A percentile compares a stretch with the other conserved stretches of the same genome.
phyloP scores from a whole-genome alignment of 2,113 vertebrate genomes.

The Bombycilla garrulus region DNA sequence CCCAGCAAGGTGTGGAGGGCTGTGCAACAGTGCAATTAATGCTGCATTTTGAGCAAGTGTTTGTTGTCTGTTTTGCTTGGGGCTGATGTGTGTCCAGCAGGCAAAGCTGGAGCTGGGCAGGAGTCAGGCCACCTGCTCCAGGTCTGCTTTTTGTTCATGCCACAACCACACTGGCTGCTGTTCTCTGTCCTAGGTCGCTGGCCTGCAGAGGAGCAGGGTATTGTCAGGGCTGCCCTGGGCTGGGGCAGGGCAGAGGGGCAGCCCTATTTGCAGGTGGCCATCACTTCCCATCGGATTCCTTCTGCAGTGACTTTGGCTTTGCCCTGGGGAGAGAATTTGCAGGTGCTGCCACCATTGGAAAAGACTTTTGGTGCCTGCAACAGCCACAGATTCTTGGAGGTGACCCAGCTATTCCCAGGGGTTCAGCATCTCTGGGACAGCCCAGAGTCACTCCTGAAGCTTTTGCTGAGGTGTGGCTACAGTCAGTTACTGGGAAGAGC shows the following conservation, averaged over 20 bases:
- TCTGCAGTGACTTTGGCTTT: background rate
- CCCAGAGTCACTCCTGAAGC: background rate
- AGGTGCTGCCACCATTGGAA: background rate
- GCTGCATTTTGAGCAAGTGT: background rate
- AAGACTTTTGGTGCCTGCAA: background rate
- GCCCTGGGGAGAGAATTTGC: background rate
- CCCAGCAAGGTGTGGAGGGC: background rate
- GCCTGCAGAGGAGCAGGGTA: background rate
- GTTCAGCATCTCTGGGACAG: background rate
- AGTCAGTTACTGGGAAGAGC: background rate
- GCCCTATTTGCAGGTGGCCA: background rate
- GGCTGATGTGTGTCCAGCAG: background rate
- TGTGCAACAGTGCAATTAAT: background rate
- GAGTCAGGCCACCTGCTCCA: background rate
- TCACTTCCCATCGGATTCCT: accelerated
- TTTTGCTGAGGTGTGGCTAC: background rate
- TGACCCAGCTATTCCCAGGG: background rate
- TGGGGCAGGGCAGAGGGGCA: background rate
- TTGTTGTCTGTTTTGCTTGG: background rate
- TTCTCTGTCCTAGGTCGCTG: background rate
- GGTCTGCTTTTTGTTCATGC: background rate
- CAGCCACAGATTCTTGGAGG: background rate
- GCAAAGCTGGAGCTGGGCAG: background rate
- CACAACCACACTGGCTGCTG: accelerated
- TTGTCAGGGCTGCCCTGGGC: background rate